Evolutionary conservation across 2,113 vertebrate genomes (phyloP).

Genomic region (Microtus oregoni): DNA sequence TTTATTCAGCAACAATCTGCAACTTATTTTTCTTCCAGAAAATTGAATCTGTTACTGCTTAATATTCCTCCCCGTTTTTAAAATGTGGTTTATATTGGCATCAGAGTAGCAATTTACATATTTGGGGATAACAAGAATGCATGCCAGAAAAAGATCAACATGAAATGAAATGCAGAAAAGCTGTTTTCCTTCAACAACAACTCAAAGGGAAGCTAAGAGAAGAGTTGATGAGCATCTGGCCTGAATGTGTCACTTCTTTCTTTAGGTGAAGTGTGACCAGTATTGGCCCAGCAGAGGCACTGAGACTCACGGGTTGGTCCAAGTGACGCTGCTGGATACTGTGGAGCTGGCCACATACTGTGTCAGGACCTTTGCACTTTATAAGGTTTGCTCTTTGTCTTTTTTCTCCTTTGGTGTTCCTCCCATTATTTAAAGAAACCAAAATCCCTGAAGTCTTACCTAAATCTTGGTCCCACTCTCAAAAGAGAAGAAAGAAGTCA

Average conservation of each 20-base stretch:
- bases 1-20: constrained; percentile 57
- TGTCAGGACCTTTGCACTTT: constrained; percentile 98
- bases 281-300: constrained; percentile 98
- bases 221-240: constrained; percentile 16
- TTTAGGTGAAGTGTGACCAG: constrained; percentile 98
- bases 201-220: not conserved
- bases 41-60: constrained; percentile 56
- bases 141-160: constrained; percentile 62
- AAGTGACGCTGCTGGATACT: constrained; percentile 96
- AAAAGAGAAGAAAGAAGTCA: constrained; percentile 42
- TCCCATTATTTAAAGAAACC: constrained; percentile 56
- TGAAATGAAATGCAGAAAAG: constrained; percentile 72
- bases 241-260: constrained; percentile 65
- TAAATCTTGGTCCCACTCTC: constrained; percentile 65
- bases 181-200: constrained; percentile 29
- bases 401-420: accelerated
- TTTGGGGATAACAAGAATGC: constrained; percentile 60
- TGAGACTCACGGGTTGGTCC: constrained; percentile 97
- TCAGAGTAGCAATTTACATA: constrained; percentile 59
- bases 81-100: constrained; percentile 77
- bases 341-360: constrained; percentile 98
- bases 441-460: constrained; percentile 51
- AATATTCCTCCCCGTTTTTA: constrained; percentile 66
- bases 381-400: constrained; percentile 90
- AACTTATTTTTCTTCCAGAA: constrained; percentile 77